A percentile compares a stretch with the other conserved stretches of the same genome.
These are phyloP conservation scores for Cichlasoma orientale DNA, from an alignment of 2,797 vertebrate species.

Conservation along the genomic window DNA sequence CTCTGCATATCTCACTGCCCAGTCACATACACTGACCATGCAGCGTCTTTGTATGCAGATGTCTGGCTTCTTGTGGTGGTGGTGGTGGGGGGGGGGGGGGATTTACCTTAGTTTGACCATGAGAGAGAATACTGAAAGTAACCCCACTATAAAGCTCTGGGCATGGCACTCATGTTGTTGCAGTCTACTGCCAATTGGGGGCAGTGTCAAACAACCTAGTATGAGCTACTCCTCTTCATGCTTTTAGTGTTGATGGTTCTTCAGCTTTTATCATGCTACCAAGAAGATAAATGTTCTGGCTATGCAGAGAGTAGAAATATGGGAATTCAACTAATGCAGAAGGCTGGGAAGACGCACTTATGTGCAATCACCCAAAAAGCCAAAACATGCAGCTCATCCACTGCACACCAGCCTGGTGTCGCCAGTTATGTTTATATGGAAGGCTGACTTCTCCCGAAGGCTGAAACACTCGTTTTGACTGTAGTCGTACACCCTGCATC, in stretches of 20 bases:
- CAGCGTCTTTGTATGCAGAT: not conserved
- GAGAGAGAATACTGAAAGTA: not conserved
- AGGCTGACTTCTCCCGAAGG: too few species aligned
- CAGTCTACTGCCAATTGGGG: not conserved
- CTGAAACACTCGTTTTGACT: not conserved
- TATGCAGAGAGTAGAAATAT: not conserved
- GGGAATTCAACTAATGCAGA: not conserved
- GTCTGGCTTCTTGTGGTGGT: too few species aligned
- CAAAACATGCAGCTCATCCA: not conserved
- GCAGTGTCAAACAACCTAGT: not conserved
- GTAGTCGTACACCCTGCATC: not conserved
- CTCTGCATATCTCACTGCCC: not conserved
- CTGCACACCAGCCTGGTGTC: not conserved
- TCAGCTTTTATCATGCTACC: not conserved
- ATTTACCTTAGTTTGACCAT: too few species aligned
- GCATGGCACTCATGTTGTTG: not conserved
- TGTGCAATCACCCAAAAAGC: not conserved
- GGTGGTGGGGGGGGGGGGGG: too few species aligned
- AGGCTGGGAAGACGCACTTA: not conserved
- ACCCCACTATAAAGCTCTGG: not conserved
- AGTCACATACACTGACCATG: not conserved
- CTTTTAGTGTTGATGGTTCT: not conserved
- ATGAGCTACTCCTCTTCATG: not conserved
- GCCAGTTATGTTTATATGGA: too few species aligned
- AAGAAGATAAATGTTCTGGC: not conserved